Percentiles rank a stretch among this genome's conserved stretches.
phyloP scores from a whole-genome alignment of 2,888 invertebrate genomes.

The Andrena fulva region DNA sequence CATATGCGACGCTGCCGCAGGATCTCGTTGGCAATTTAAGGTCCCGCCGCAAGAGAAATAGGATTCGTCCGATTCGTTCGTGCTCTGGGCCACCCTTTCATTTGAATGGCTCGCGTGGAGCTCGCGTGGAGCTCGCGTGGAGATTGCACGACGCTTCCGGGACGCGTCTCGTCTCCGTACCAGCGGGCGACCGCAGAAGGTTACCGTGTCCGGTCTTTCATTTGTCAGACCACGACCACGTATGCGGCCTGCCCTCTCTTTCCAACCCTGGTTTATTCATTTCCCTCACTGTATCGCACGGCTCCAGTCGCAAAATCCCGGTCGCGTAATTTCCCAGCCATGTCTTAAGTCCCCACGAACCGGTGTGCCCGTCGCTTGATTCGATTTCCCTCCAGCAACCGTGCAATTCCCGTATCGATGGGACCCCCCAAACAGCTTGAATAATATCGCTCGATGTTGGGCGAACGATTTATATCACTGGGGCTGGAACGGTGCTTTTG shows the following conservation, averaged over 20 bases:
- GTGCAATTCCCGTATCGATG: slow-evolving; percentile 27
- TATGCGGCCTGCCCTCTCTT: not conserved
- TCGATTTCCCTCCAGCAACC: slow-evolving; percentile 19
- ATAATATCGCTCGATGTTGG: slow-evolving; percentile 35
- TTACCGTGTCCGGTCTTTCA: slow-evolving; percentile 51
- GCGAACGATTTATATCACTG: slow-evolving; percentile 3
- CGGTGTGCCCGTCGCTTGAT: slow-evolving; percentile 16
- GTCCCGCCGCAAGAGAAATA: slow-evolving; percentile 55
- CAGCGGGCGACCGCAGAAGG: slow-evolving; percentile 48
- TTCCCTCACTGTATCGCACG: slow-evolving; percentile 20
- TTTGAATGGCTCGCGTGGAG: slow-evolving; percentile 55
- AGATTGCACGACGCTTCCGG: slow-evolving; percentile 57
- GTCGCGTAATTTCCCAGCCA: slow-evolving; percentile 34
- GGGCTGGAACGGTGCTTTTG: slow-evolving; percentile 7
- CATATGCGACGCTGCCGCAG: slow-evolving; percentile 68
- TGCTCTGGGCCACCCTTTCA: slow-evolving; percentile 38
- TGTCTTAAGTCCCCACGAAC: slow-evolving; percentile 46
- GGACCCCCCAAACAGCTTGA: slow-evolving; percentile 15
- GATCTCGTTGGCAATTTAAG: slow-evolving; percentile 70
- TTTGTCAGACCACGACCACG: slow-evolving; percentile 54
- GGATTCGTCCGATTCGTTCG: slow-evolving; percentile 60
- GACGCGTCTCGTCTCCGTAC: slow-evolving; percentile 44
- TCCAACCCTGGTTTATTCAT: slow-evolving; percentile 40
- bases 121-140: slow-evolving; percentile 29
- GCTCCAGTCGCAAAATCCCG: not conserved